A percentile compares a stretch with the other conserved stretches of the same genome.
Conservation (phyloP, 2,888 invertebrate species). For the Luffia ferchaultella region DNA sequence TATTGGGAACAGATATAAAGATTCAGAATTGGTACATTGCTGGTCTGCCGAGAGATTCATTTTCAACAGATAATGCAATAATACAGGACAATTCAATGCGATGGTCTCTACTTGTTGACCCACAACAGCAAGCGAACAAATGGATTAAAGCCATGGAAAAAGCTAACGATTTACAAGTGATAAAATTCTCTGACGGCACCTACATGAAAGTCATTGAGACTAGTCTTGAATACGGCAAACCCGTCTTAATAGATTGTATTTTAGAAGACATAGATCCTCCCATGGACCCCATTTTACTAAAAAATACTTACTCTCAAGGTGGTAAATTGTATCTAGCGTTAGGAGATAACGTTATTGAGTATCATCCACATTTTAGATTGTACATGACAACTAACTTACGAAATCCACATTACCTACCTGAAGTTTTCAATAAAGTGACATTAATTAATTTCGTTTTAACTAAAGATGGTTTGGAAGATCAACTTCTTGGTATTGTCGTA, state of each 20-base stretch:
- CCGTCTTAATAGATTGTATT: constrained; percentile 79
- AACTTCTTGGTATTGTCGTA: constrained; percentile 83
- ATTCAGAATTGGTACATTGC: constrained; percentile 87
- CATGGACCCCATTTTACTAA: constrained; percentile 78
- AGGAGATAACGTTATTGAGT: constrained; percentile 81
- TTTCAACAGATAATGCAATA: constrained; percentile 86
- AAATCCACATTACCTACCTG: constrained; percentile 87
- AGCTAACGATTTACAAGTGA: constrained; percentile 70
- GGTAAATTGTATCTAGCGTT: constrained; percentile 78
- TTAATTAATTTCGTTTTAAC: constrained; percentile 86
- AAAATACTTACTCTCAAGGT: constrained; percentile 77
- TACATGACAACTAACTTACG: constrained; percentile 85
- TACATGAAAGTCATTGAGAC: constrained; percentile 80
- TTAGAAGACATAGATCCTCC: constrained; percentile 81
- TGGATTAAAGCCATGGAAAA: constrained; percentile 89
- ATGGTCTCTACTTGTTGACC: constrained; percentile 85
- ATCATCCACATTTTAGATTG: constrained; percentile 76
- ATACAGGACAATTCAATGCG: constrained; percentile 81
- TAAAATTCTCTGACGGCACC: constrained; percentile 78
- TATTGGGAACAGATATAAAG: constrained; percentile 86
- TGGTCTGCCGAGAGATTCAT: constrained; percentile 81
- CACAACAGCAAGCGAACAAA: constrained; percentile 85
- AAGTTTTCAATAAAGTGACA: constrained; percentile 84
- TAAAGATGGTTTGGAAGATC: constrained; percentile 83
- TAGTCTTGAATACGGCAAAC: constrained; percentile 79